A percentile compares a stretch with the other conserved stretches of the same genome.
Evolutionary conservation across 2,113 vertebrate genomes (phyloP).

Genomic region (Crypturellus undulatus): DNA sequence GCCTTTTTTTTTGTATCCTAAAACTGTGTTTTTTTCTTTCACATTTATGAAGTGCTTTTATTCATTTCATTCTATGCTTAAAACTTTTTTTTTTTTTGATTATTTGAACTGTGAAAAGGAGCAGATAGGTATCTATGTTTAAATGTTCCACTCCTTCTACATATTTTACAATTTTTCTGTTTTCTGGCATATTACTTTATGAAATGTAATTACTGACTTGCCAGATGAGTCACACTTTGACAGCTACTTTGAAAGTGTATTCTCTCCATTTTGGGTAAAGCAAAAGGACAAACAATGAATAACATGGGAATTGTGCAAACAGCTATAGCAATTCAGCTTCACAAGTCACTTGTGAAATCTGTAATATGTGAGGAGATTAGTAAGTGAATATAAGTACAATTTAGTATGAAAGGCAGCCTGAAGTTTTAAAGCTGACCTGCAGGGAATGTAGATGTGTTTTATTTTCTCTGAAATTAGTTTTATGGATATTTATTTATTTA

Average conservation of each 20-base stretch:
- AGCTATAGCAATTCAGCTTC: slow-evolving; percentile 43
- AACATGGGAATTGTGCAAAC: slow-evolving; percentile 33
- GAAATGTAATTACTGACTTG: slow-evolving; percentile 57
- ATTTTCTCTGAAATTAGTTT: not conserved
- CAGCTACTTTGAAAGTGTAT: slow-evolving; percentile 13
- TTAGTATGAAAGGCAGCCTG: not conserved
- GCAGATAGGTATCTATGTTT: not conserved
- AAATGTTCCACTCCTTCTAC: not conserved
- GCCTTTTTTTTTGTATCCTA: not conserved
- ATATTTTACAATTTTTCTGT: slow-evolving; percentile 8
- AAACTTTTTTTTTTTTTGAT: not conserved
- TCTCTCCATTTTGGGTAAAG: slow-evolving; percentile 36
- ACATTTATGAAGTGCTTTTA: not conserved
- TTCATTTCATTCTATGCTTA: not conserved
- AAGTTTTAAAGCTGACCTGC: slow-evolving; percentile 18
- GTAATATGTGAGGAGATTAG: slow-evolving; percentile 61
- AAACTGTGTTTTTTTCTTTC: not conserved
- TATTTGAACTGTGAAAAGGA: slow-evolving; percentile 20
- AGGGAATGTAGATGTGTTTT: not conserved
- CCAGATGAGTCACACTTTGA: slow-evolving; percentile 54
- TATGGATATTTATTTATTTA: not conserved
- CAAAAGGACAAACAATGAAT: slow-evolving; percentile 31
- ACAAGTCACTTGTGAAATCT: slow-evolving; percentile 70
- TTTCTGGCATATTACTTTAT: slow-evolving; percentile 18
- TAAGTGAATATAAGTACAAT: not conserved